These are phyloP conservation scores for Haliclona indistincta DNA, from an alignment of 37 sponge, comb jelly and placozoan genomes.

Conservation along the genomic window DNA sequence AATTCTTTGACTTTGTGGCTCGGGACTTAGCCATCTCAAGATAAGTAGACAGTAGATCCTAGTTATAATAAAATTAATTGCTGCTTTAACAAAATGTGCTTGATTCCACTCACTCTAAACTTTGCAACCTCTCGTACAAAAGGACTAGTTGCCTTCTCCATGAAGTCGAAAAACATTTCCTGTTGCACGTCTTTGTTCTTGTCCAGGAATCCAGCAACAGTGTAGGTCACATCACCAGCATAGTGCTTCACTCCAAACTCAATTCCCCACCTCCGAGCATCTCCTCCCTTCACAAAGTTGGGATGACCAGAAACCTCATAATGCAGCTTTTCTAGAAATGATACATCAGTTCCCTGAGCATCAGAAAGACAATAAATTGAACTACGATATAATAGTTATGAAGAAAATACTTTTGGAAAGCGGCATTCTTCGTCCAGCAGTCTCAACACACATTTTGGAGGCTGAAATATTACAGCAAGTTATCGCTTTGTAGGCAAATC, in stretches of 20 bases:
- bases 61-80: background rate
- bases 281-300: constrained; percentile 76
- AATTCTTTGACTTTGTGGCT: constrained; percentile 58
- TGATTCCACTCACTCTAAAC: constrained; percentile 60
- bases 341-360: constrained; percentile 80
- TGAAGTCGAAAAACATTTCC: constrained; percentile 85
- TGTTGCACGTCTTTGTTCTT: constrained; percentile 98
- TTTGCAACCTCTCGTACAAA: constrained; percentile 73
- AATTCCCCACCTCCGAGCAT: constrained; percentile 74
- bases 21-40: constrained; percentile 64
- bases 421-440: constrained; percentile 94
- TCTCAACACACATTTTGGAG: constrained; percentile 88
- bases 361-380: constrained; percentile 1
- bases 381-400: background rate
- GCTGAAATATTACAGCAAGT: constrained; percentile 5
- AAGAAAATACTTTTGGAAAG: constrained; percentile 77
- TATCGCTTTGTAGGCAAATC: background rate
- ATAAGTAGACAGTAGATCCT: constrained; percentile 78
- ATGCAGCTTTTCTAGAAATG: constrained; percentile 85
- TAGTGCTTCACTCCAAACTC: constrained; percentile 92
- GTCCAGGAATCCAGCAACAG: constrained; percentile 74
- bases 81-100: background rate
- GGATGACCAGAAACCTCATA: constrained; percentile 68
- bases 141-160: constrained; percentile 60
- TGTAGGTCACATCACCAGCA: constrained; percentile 89